Base-by-base conservation (phyloP, 2,797 vertebrate genomes). In the Ataeniobius toweri region DNA sequence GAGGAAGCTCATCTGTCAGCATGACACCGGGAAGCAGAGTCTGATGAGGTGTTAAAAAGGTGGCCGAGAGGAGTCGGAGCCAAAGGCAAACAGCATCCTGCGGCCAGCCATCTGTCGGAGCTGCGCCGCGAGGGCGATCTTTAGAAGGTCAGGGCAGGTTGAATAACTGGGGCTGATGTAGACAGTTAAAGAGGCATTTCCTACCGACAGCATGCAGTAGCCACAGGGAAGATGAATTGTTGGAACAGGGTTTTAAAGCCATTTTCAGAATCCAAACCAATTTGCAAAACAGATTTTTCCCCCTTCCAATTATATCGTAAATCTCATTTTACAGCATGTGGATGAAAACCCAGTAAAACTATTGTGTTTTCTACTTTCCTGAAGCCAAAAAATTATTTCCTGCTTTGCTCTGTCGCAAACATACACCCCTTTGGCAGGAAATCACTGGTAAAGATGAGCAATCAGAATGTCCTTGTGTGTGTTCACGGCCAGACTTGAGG, bases 41-140 rank as follows among this genome's bases (percentile, higher is more conserved):
- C 83, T 90, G 91, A 89, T 68, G 81, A 93, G 88, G 89, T 88
- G 92, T 89, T 93, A 90, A 93, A 88, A 91, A 88, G 93, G 91
- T 92, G 88, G 86, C 46, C 7, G 80, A 61, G 81, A 87, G 81
- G 83, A 83, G 83, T 73, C 74, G 74, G 83, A 76, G 91, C 86
- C 84, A 88, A 81, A 16, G 31, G 77, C 71, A 83, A 76, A 83
- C 82, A 89, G 31, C 80, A 67, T 85, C 88, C 87, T 44, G 82
- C 69, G 74, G 84, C 77, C 1, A 10, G 80, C 89, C 92, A 87
- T 92, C 92, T 92, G 90, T 76, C 70, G 68, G 61, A 81, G 71
- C 77, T 3, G 67, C 79, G 69, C 56, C 68, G 63, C 20, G 79
- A 65, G 72, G 71, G 80, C 39, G 73, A 82, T 77, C 73, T 83